Conservation (phyloP, 2,797 vertebrate genomes). For the Hippocampus kuda region DNA sequence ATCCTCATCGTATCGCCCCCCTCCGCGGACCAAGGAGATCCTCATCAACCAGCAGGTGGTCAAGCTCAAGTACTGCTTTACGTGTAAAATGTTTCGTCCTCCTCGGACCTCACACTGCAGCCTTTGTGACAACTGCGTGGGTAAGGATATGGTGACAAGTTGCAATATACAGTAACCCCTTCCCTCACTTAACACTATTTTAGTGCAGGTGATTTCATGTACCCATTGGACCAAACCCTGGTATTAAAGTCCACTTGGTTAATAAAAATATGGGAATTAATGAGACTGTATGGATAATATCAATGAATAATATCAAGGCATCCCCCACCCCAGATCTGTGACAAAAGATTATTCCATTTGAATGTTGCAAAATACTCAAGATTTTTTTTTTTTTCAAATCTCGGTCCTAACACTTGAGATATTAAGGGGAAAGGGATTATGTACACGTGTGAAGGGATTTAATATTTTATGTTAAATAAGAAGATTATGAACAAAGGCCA, state of each 20-base stretch:
- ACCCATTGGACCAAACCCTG: not conserved
- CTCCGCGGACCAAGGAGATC: slow-evolving; percentile 89
- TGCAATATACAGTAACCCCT: not conserved
- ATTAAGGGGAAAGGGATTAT: no score
- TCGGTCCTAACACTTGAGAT: no score
- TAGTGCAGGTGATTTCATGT: not conserved
- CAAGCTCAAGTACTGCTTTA: slow-evolving; percentile 97
- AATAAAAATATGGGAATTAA: not conserved
- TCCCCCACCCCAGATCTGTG: no score
- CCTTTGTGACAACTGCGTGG: slow-evolving; percentile 95
- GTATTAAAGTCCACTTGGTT: not conserved
- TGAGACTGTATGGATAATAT: not conserved
- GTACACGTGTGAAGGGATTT: no score
- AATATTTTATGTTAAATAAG: no score
- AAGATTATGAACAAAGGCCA: no score
- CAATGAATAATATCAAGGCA: no score
- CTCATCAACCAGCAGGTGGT: slow-evolving; percentile 90
- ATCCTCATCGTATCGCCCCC: slow-evolving; percentile 81
- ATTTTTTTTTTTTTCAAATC: no score
- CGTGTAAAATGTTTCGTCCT: slow-evolving; percentile 94
- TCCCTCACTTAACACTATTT: not conserved
- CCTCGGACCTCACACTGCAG: slow-evolving; percentile 95
- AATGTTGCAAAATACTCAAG: no score
- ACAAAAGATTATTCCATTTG: no score
- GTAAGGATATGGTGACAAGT: slow-evolving; percentile 60